A percentile compares a stretch with the other conserved stretches of the same genome.
phyloP scores from a whole-genome alignment of 2,113 vertebrate genomes.

The Taxidea taxus region DNA sequence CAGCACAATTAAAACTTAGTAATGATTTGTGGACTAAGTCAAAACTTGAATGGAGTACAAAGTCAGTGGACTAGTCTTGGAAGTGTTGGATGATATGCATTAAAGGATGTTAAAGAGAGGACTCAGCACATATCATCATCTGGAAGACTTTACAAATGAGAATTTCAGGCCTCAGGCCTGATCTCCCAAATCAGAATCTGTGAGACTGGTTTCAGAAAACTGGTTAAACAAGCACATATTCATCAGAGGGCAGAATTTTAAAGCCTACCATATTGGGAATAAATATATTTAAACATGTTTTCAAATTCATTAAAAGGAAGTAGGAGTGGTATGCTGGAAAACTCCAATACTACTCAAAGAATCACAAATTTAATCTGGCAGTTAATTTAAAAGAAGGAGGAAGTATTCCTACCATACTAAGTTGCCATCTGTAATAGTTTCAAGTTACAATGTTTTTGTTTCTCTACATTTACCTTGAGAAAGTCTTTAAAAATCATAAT shows the following conservation, averaged over 20 bases:
- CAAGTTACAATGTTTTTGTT: not conserved
- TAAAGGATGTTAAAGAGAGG: not conserved
- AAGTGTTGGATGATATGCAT: not conserved
- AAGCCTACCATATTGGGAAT: not conserved
- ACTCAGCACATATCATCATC: not conserved
- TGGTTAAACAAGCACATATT: not conserved
- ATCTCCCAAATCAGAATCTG: not conserved
- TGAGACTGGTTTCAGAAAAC: not conserved
- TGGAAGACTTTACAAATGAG: not conserved
- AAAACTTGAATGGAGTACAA: not conserved
- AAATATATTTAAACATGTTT: not conserved
- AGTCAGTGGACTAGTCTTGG: not conserved
- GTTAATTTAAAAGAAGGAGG: not conserved
- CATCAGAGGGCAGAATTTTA: not conserved
- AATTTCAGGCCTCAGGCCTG: not conserved
- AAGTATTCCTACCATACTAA: not conserved
- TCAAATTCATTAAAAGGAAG: not conserved
- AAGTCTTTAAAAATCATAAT: not conserved
- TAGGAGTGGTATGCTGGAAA: not conserved
- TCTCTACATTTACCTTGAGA: not conserved
- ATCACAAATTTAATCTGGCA: not conserved
- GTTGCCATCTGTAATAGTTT: not conserved
- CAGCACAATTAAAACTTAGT: not conserved
- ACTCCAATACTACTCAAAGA: not conserved
- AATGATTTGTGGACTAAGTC: not conserved